Conservation (phyloP, 2,113 vertebrate genomes). For the Ascaphus truei region DNA sequence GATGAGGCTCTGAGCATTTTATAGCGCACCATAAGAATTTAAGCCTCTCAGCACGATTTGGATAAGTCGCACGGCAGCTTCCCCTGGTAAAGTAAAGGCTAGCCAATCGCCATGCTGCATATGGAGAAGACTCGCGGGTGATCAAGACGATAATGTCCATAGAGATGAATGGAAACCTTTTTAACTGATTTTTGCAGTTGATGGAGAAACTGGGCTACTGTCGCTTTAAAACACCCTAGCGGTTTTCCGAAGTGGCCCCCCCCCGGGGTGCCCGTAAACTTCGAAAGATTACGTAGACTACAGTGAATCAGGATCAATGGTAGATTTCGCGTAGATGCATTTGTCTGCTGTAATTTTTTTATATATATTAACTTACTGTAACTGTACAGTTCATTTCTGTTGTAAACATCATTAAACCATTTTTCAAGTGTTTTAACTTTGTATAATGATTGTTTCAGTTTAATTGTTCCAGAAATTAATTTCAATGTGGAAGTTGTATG, state of each 20-base stretch:
- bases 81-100: too few species aligned
- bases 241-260: conserved; percentile 50
- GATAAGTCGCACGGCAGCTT: too few species aligned
- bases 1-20: too few species aligned
- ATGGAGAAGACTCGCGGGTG: too few species aligned
- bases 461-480: too few species aligned
- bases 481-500: too few species aligned
- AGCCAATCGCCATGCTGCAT: too few species aligned
- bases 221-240: conserved; percentile 70
- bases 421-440: conserved; percentile 97
- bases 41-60: too few species aligned
- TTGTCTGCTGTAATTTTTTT: conserved; percentile 99
- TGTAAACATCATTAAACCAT: conserved; percentile 99
- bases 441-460: conserved; percentile 40
- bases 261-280: conserved; percentile 53
- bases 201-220: conserved; percentile 63
- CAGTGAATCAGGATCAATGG: conserved; percentile 93
- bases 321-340: conserved; percentile 95
- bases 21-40: too few species aligned
- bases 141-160: too few species aligned
- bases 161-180: too few species aligned
- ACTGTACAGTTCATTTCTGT: conserved; percentile 99
- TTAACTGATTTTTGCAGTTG: conserved; percentile 49
- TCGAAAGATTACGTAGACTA: conserved; percentile 87
- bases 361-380: conserved; percentile 97